Percentiles rank a stretch among this genome's conserved stretches.
Conservation (phyloP, 2,888 invertebrate genomes). For the Torymus texanus region DNA sequence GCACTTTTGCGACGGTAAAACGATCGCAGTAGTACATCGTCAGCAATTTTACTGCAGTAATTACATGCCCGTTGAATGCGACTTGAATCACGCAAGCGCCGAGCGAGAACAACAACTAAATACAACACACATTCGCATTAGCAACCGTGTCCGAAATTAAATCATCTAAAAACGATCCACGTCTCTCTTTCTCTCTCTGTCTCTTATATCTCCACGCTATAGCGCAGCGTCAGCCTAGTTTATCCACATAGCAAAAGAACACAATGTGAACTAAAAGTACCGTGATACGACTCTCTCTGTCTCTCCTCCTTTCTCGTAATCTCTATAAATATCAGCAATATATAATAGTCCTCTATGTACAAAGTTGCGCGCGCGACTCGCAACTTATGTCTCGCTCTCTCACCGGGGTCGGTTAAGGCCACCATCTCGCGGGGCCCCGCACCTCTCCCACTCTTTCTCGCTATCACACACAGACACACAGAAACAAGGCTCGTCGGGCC, state of each 20-base stretch:
- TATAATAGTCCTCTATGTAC: slow-evolving; percentile 66
- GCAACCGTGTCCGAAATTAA: slow-evolving; percentile 17
- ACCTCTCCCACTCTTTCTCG: background rate
- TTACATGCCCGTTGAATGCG: slow-evolving; percentile 44
- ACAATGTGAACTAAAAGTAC: slow-evolving; percentile 57
- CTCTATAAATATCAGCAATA: slow-evolving; percentile 72
- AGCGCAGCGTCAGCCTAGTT: slow-evolving; percentile 18
- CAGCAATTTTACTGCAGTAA: slow-evolving; percentile 29
- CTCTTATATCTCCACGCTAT: background rate
- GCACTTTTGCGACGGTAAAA: background rate
- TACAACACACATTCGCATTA: slow-evolving; percentile 7
- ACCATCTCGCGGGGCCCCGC: background rate
- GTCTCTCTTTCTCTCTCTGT: slow-evolving; percentile 37
- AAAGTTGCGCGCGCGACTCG: slow-evolving; percentile 27
- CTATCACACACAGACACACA: background rate
- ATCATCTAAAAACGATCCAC: slow-evolving; percentile 30
- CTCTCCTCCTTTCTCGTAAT: slow-evolving; percentile 57
- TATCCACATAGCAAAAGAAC: slow-evolving; percentile 50
- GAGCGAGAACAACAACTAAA: slow-evolving; percentile 13
- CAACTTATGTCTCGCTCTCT: background rate
- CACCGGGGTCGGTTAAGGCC: background rate
- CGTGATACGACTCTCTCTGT: slow-evolving; percentile 54
- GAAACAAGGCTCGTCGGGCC: background rate
- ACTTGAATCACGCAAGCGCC: slow-evolving; percentile 42
- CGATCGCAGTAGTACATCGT: slow-evolving; percentile 25